phyloP scores from a whole-genome alignment of 2,113 vertebrate species.

The Amphiprion ocellaris region DNA sequence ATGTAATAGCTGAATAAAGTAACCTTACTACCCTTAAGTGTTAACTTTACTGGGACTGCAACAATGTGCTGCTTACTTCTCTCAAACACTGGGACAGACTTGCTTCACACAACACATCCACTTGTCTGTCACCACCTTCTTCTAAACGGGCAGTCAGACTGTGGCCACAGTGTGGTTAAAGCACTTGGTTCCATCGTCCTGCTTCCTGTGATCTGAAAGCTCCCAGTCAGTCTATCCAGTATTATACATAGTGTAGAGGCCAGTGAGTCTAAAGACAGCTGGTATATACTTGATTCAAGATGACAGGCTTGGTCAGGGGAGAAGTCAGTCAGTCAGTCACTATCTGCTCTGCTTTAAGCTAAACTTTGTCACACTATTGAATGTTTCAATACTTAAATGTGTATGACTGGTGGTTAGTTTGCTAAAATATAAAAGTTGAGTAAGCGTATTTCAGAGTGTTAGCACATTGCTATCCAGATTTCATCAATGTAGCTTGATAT shows the following conservation, averaged over 20 bases:
- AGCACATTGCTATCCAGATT: neutral
- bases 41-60: no score
- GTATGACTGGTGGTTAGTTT: neutral
- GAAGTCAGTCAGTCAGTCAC: neutral
- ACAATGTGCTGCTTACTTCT: no score
- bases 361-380: neutral
- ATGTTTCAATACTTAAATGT: neutral
- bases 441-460: neutral
- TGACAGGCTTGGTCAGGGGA: neutral
- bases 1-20: no score
- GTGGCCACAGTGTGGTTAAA: no score
- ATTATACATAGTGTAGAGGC: neutral
- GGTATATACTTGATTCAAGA: neutral
- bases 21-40: no score
- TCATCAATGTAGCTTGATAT: slow-evolving; percentile 19
- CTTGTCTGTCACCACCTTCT: no score
- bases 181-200: no score
- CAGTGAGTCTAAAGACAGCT: neutral
- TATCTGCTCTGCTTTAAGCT: neutral
- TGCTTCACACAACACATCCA: no score
- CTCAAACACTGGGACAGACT: no score
- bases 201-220: no score
- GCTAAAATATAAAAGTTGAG: no score
- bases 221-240: neutral
- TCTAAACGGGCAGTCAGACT: no score